Evolutionary conservation across 2,797 vertebrate species (phyloP), one percentile per base, ranked within the genome.

Genomic region (Enteromius radiatus): DNA sequence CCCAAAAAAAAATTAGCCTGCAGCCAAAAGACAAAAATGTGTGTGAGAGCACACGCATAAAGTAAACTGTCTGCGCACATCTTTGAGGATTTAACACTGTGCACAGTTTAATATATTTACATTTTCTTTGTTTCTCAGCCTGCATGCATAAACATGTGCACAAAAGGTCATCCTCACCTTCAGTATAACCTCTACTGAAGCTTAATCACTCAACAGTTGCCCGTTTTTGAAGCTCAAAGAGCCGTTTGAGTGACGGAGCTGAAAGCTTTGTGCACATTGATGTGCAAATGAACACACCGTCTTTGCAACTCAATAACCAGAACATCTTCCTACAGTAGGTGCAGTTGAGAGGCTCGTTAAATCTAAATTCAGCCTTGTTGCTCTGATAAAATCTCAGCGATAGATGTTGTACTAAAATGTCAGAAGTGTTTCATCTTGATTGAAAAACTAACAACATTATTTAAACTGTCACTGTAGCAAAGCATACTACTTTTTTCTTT

Each of bases 201-300:
- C 43, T 77, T 52, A 43, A 80, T 63, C 69, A 21, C 69, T 75
- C 80, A 38, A 61, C 70, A 75, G 45, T 78, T 78, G 67, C 41
- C 23, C 61, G 31, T 74, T 54, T 80, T 80, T 85, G 79, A 82
- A 43, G 59, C 64, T 83, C 65, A 80, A 74, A 61, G 14, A 68
- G 47, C 67, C 21, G 26, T 81, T 69, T 45, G 63, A 70, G 36
- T 56, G 70, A 70, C 19, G 15, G 63, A 68, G 76, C 43, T 63
- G 67, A 84, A 54, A 71, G 54, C 71, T 67, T 61, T 68, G 38
- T 68, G 63, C 68, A 33, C 67, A 84, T 83, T 83, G 84, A 86
- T 82, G 83, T 88, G 85, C 74, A 83, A 85, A 86, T 67, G 56
- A 82, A 70, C 77, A 33, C 80, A n/a, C 7, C 64, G 56, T 85